Conservation (phyloP, 2,113 vertebrate species). For the Strix aluco region DNA sequence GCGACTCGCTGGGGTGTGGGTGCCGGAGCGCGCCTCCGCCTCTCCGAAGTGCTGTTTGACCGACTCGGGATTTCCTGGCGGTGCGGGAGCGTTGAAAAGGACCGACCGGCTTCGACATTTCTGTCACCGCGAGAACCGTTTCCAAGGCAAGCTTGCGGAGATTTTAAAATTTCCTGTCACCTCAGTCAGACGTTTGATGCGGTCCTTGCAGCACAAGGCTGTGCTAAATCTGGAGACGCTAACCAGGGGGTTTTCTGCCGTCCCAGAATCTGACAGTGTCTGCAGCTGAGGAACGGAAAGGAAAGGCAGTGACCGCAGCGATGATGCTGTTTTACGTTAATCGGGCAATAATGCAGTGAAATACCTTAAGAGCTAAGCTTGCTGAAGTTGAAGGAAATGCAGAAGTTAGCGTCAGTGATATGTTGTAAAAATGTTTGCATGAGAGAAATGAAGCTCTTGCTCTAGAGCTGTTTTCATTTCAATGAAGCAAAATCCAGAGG, state of each 20-base stretch:
- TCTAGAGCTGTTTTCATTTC: background rate
- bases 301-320: fast-evolving
- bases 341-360: background rate
- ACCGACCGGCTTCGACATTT: background rate
- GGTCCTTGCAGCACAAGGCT: fast-evolving
- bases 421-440: background rate
- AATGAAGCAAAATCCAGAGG: background rate
- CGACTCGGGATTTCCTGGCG: no score
- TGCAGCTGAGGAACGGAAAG: background rate
- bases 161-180: fast-evolving
- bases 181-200: fast-evolving
- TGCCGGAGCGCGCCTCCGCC: no score
- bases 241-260: fast-evolving
- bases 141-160: background rate
- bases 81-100: fast-evolving
- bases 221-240: background rate
- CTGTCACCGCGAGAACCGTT: fast-evolving
- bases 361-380: background rate
- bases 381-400: background rate
- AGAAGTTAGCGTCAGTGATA: background rate
- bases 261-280: fast-evolving
- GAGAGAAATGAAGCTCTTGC: background rate
- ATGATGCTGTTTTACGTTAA: background rate
- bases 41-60: no score
- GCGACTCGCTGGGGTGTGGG: no score